Percentiles rank a stretch among this genome's conserved stretches.
These are phyloP conservation scores for Platysteira castanea DNA, from an alignment of 2,113 vertebrate genomes.

Conservation along the genomic window DNA sequence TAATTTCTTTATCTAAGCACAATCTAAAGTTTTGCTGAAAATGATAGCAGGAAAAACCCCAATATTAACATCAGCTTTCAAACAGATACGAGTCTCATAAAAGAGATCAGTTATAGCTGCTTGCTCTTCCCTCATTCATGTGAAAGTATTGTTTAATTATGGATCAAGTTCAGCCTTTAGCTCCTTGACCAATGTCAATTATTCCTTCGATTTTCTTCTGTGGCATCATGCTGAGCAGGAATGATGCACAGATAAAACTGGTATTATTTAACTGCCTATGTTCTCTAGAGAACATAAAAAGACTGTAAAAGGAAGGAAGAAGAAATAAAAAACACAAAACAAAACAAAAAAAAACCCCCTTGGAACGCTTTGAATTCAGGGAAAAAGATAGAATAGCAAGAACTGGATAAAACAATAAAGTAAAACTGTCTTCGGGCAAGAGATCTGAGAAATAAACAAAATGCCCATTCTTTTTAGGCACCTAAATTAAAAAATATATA, in stretches of 20 bases:
- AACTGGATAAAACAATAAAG: conserved; percentile 42
- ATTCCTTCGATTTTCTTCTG: conserved; percentile 36
- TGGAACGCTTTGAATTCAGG: conserved; percentile 23
- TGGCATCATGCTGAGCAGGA: background rate
- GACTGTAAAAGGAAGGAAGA: background rate
- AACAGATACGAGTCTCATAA: conserved; percentile 29
- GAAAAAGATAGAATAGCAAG: conserved; percentile 28
- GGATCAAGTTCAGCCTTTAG: conserved; percentile 43
- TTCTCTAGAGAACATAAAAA: conserved; percentile 30
- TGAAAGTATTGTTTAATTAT: conserved; percentile 53
- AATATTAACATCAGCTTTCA: conserved; percentile 37
- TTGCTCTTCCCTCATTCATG: conserved; percentile 7
- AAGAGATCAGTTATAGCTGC: background rate
- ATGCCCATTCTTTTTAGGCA: background rate
- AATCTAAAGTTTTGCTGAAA: conserved; percentile 27
- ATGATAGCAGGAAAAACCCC: background rate
- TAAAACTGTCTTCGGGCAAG: background rate
- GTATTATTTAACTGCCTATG: background rate
- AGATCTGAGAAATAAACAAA: conserved; percentile 10
- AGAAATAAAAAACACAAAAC: background rate
- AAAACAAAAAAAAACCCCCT: background rate
- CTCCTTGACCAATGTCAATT: conserved; percentile 41
- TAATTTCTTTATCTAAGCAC: background rate
- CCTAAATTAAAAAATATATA: background rate
- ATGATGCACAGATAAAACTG: background rate